Percentiles rank a stretch among this genome's conserved stretches.
Evolutionary conservation across 2,888 invertebrate species (phyloP).

Genomic region (Phyto melanocephala): DNA sequence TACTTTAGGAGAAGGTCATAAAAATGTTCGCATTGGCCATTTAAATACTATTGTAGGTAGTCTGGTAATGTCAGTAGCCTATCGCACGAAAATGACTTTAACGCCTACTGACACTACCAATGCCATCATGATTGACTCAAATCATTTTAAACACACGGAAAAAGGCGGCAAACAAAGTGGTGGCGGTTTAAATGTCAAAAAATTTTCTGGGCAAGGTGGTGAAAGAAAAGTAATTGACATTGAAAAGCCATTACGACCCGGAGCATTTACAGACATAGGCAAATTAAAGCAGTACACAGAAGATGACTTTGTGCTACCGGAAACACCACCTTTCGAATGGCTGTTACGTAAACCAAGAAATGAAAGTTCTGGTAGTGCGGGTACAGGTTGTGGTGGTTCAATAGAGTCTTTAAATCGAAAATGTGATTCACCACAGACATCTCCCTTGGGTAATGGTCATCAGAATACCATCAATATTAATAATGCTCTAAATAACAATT

Average conservation of each 20-base stretch:
- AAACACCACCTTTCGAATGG: conserved; percentile 85
- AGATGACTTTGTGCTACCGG: conserved; percentile 81
- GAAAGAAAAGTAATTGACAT: conserved; percentile 85
- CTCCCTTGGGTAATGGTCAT: conserved; percentile 65
- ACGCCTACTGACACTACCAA: conserved; percentile 89
- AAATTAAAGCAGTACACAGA: conserved; percentile 81
- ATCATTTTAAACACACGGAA: conserved; percentile 85
- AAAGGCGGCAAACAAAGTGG: conserved; percentile 66
- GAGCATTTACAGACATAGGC: conserved; percentile 87
- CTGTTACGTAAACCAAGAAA: conserved; percentile 73
- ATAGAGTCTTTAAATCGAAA: conserved; percentile 73
- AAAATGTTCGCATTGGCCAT: conserved; percentile 90
- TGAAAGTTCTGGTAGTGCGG: conserved; percentile 69
- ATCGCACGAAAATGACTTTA: conserved; percentile 94
- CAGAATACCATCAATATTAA: conserved; percentile 66
- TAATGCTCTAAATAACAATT: conserved; percentile 62
- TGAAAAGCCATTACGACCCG: conserved; percentile 86
- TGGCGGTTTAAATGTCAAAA: conserved; percentile 81
- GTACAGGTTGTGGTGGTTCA: conserved; percentile 68
- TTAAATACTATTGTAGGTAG: conserved; percentile 93
- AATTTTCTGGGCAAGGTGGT: conserved; percentile 70
- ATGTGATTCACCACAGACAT: conserved; percentile 69
- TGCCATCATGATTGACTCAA: conserved; percentile 91
- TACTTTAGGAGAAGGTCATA: conserved; percentile 88
- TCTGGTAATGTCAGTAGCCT: conserved; percentile 88